Evolutionary conservation across 2,797 vertebrate species (phyloP).

Genomic region (Sebastes elongatus): DNA sequence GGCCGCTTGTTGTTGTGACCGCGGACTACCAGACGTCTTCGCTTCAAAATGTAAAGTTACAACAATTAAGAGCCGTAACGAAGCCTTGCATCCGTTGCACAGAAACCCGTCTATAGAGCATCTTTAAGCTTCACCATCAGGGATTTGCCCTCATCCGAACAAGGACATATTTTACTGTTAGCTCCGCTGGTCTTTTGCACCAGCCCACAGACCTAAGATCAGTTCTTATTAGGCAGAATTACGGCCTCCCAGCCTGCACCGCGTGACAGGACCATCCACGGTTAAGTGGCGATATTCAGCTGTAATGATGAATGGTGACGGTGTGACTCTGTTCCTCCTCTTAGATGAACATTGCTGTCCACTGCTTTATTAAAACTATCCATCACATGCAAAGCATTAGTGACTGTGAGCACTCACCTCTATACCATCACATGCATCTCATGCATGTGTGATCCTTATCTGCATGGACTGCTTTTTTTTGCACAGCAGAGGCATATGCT

Average conservation of each 20-base stretch:
- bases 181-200: neutral
- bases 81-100: no score
- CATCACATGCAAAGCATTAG: conserved; percentile 37
- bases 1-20: no score
- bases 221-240: neutral
- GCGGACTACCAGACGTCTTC: no score
- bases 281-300: conserved; percentile 8
- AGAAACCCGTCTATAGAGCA: no score
- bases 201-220: neutral
- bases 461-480: neutral
- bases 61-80: no score
- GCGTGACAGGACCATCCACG: neutral
- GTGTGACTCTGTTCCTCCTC: neutral
- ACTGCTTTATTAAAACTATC: conserved; percentile 44
- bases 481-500: neutral
- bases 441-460: neutral
- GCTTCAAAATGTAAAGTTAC: no score
- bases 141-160: neutral
- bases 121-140: neutral
- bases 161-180: conserved; percentile 17
- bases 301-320: conserved; percentile 22
- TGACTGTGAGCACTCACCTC: conserved; percentile 10
- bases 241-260: neutral
- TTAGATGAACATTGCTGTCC: conserved; percentile 9
- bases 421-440: neutral